A percentile compares a stretch with the other conserved stretches of the same genome.
These are phyloP conservation scores for Hesperia comma DNA, from an alignment of 2,888 invertebrate species.

Conservation along the genomic window DNA sequence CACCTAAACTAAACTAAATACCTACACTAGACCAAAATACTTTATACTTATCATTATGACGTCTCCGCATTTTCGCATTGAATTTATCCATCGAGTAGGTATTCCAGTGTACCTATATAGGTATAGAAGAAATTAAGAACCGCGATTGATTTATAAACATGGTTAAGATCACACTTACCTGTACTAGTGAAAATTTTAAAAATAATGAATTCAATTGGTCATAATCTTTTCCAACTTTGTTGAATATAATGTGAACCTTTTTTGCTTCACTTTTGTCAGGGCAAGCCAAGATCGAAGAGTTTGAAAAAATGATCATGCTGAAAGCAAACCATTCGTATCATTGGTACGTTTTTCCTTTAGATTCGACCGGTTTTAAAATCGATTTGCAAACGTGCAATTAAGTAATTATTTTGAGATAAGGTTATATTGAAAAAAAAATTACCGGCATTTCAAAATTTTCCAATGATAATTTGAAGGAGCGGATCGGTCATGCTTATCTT, in stretches of 20 bases:
- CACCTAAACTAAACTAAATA: no score
- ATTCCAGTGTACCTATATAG: no score
- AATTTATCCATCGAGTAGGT: no score
- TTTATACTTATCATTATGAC: no score
- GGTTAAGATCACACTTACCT: slow-evolving; percentile 56
- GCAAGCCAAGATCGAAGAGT: slow-evolving; percentile 68
- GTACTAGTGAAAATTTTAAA: slow-evolving; percentile 65
- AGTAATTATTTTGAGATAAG: no score
- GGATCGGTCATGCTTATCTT: slow-evolving; percentile 76
- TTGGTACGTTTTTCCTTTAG: no score
- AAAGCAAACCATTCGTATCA: slow-evolving; percentile 3
- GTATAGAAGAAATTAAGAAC: no score
- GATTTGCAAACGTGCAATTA: no score
- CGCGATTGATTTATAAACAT: no score
- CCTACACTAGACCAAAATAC: no score
- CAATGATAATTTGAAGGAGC: slow-evolving; percentile 76
- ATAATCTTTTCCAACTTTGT: slow-evolving; percentile 65
- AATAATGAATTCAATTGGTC: slow-evolving; percentile 69
- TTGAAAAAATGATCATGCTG: slow-evolving; percentile 78
- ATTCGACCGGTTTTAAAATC: no score
- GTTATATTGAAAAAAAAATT: slow-evolving; percentile 3
- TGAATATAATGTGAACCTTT: slow-evolving; percentile 71
- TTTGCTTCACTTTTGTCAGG: slow-evolving; percentile 70
- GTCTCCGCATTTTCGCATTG: no score
- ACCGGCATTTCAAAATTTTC: slow-evolving; percentile 80